Evolutionary conservation across 2,888 invertebrate genomes (phyloP), one percentile per base, ranked within the genome.

Genomic region (Brachypalpus laphriformis): DNA sequence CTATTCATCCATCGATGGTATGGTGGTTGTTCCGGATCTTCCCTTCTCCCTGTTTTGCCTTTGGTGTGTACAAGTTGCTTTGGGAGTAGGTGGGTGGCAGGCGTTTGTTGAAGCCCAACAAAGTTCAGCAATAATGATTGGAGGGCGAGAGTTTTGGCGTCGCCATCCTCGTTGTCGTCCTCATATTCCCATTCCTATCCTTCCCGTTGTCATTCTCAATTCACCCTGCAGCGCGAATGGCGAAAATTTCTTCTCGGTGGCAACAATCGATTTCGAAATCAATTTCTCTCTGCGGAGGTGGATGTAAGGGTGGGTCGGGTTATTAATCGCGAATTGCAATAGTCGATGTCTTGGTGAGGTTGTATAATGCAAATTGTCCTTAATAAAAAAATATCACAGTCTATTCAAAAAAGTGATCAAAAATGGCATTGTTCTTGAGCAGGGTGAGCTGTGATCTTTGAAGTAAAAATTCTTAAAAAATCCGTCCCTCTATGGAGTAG

Each of bases 1-100:
- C 83, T 75, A 80, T 85, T 85, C 83, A 78, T 54, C 72, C 82
- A 85, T 85, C 80, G 83, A 80, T 65, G 80, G 80, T 76, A 45
- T 70, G 51, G 57, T 65, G 59, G 77, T 54, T 78, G 47, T 68
- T 74, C 72, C 72, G 74, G 78, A 34, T 63, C n/a, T 63, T 40
- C 47, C 22, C 31, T 5, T 22, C 42, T 16, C 49, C 11, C 49
- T n/a, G 9, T 18, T 47, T 18, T 45, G 25, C 20, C 66, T 22
- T 57, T 51, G 14, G 34, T 40, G 9, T 40, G 28, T 31, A 31
- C 70, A 18, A 31, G 20, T 72, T 37, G 34, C 14, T 54, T 25
- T 25, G 34, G 40, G 25, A 11, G 31, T n/a, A 18, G 28, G 3
- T 34, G 65, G 45, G 31, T 40, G 65, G 40, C 59, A 31, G 71